Percentiles rank a stretch among this genome's conserved stretches.
These are phyloP conservation scores for Corythaixoides concolor DNA, from an alignment of 2,113 vertebrate genomes.

Conservation along the genomic window DNA sequence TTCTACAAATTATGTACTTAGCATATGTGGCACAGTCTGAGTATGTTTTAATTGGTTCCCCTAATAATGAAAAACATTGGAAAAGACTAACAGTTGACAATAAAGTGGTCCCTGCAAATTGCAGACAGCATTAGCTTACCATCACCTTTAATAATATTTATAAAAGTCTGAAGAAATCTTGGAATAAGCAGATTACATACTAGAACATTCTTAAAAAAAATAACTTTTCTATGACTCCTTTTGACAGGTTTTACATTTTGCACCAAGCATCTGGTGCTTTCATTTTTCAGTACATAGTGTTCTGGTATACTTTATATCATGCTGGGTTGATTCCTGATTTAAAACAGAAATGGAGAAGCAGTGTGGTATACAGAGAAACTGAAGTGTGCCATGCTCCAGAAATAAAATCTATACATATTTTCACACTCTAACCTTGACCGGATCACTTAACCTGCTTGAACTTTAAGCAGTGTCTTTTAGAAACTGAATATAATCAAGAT, in stretches of 20 bases:
- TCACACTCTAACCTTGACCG: neutral
- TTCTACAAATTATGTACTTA: slow-evolving; percentile 67
- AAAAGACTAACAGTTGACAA: slow-evolving; percentile 55
- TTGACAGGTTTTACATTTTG: slow-evolving; percentile 71
- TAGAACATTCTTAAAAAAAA: slow-evolving; percentile 51
- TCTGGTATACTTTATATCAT: slow-evolving; percentile 47
- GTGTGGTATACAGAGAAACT: neutral
- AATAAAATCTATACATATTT: neutral
- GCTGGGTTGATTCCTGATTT: slow-evolving; percentile 33
- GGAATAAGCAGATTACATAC: slow-evolving; percentile 35
- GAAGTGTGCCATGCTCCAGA: neutral
- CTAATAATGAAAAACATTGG: slow-evolving; percentile 59
- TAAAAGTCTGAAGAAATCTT: neutral
- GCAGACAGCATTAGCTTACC: slow-evolving; percentile 25
- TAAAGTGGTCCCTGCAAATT: slow-evolving; percentile 54
- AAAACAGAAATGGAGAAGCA: slow-evolving; percentile 49
- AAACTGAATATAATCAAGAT: slow-evolving; percentile 11
- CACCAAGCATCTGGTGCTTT: slow-evolving; percentile 70
- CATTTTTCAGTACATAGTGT: slow-evolving; percentile 44
- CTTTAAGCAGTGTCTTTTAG: neutral
- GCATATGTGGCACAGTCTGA: slow-evolving; percentile 40
- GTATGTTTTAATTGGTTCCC: slow-evolving; percentile 64
- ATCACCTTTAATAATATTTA: slow-evolving; percentile 52
- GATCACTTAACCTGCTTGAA: slow-evolving; percentile 1
- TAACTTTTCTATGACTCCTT: slow-evolving; percentile 46